Base-by-base conservation (phyloP, 2,797 vertebrate species). In the Malacoraja senta region DNA sequence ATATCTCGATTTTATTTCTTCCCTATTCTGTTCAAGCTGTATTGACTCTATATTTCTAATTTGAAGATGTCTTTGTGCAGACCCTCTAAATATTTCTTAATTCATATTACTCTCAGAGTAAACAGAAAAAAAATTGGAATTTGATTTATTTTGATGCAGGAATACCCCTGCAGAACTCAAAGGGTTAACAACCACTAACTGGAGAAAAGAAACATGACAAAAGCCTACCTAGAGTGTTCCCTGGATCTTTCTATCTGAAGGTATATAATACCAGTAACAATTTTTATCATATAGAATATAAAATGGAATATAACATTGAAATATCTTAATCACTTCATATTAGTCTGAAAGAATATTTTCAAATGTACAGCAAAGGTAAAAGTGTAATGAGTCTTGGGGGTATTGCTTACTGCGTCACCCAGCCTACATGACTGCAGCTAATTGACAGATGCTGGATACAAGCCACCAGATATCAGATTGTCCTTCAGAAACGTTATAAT, bases 31-130 rank as follows among this genome's bases (percentile, higher is more conserved):
- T 74, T 74, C 32, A 7, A 38, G 21, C 38, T 92, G 90, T 44
- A 29, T 76, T 26, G 26, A 88, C 71, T 74, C 72, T 53, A 92
- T 21, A 44, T 76, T 92, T 92, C 26, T 92, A 58, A 26, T 92
- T 74, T 92, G 90, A 92, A 71, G 38, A 44, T 74, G 90, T 44
- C 90, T 74, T 44, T 72, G 35, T 38, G 72, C 38, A 88, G 38
- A 58, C 68, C 13, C 35, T 92, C 44, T 38, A 92, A 92, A 92
- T 92, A 92, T 92, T 92, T 53, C 72, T 76, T 92, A 29, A 76
- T 58, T 88, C 90, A 76, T 68, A 92, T 92, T 76, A 92, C 72
- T 92, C 90, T 58, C 90, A 74, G 53, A 61, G 58, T 72, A 72
- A 91, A 91, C n/a, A 71, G 38, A 91, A 91, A 32, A 26, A 32